Conservation (phyloP, 2,113 vertebrate genomes). For the Thalassoma bifasciatum region DNA sequence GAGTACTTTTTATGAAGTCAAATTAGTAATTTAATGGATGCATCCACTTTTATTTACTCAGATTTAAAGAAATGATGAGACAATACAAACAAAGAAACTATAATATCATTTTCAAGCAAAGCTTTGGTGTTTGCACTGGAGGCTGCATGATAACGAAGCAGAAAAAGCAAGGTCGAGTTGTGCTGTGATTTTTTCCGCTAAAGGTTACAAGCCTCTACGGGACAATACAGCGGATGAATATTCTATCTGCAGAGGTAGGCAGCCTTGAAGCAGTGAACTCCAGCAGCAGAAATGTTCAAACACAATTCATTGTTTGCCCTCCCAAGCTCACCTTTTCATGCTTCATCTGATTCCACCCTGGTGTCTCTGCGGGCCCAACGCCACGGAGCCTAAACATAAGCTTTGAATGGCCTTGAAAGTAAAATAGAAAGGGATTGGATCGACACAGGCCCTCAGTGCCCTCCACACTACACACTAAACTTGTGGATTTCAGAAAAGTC, state of each 20-base stretch:
- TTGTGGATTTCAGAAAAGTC: neutral
- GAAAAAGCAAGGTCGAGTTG: constrained; percentile 60
- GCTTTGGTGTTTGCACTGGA: constrained; percentile 31
- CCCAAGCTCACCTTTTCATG: constrained; percentile 65
- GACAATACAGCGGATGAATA: constrained; percentile 68
- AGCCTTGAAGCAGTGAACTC: constrained; percentile 69
- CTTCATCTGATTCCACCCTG: constrained; percentile 54
- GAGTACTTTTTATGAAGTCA: neutral
- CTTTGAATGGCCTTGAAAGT: constrained; percentile 65
- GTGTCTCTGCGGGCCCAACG: constrained; percentile 44
- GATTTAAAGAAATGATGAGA: neutral
- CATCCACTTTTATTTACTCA: neutral
- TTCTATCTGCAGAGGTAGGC: constrained; percentile 64
- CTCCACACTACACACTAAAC: constrained; percentile 1
- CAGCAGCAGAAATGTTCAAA: constrained; percentile 68
- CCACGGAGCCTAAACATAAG: constrained; percentile 44
- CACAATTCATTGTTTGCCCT: constrained; percentile 70
- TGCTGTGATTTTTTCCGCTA: constrained; percentile 53
- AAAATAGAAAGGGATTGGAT: constrained; percentile 36
- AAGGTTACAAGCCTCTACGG: constrained; percentile 60
- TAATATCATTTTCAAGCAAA: constrained; percentile 30
- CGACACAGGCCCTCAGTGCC: neutral
- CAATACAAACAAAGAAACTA: constrained; percentile 3
- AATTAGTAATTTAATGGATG: neutral
- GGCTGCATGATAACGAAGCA: constrained; percentile 42